Percentiles rank a stretch among this genome's conserved stretches.
Conservation (phyloP, 2,888 invertebrate species). For the Idaea dimidiata region DNA sequence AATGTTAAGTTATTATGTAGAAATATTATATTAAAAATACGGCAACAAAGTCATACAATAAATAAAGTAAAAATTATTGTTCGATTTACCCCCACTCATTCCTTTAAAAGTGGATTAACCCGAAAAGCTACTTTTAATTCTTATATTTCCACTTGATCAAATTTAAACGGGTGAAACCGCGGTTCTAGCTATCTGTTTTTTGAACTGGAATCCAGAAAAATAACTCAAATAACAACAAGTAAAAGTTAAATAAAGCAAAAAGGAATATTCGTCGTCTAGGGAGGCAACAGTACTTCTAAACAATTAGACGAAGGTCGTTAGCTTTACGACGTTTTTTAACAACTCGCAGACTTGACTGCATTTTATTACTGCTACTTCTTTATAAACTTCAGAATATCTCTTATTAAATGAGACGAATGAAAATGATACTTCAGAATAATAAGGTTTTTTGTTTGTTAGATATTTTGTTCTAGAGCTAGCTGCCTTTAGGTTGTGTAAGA, state of each 20-base stretch:
- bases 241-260: background rate
- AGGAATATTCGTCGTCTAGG: background rate
- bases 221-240: background rate
- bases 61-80: no score
- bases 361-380: conserved; percentile 45
- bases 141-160: no score
- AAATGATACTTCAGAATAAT: background rate
- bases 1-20: no score
- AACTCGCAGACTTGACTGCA: conserved; percentile 46
- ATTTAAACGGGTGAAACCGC: no score
- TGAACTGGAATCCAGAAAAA: background rate
- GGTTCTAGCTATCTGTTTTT: background rate
- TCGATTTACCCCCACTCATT: no score
- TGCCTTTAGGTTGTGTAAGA: background rate
- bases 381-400: background rate
- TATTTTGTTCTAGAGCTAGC: background rate
- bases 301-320: conserved; percentile 76
- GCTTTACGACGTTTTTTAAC: conserved; percentile 55
- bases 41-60: no score
- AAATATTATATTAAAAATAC: no score
- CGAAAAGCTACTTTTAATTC: no score
- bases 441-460: background rate
- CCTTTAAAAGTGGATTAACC: no score
- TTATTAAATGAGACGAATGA: background rate
- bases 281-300: conserved; percentile 60